Evolutionary conservation across 2,797 vertebrate species (phyloP).

Genomic region (Microchirus variegatus): DNA sequence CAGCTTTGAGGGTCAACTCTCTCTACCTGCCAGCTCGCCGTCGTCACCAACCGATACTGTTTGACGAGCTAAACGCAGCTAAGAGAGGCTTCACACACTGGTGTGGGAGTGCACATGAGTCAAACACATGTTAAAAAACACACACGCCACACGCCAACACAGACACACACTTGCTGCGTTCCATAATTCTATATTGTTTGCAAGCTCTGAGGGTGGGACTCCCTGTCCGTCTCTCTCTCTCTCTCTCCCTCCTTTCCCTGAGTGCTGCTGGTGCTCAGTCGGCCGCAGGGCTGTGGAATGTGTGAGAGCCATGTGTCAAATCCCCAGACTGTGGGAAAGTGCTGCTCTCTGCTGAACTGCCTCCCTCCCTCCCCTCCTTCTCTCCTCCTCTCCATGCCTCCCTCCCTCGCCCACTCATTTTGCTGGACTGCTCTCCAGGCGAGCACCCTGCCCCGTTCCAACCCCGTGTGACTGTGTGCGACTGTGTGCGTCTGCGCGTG

Average conservation of each 20-base stretch:
- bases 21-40: slow-evolving; percentile 8
- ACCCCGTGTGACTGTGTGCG: slow-evolving; percentile 56
- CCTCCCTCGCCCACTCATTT: slow-evolving; percentile 73
- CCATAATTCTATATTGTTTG: slow-evolving; percentile 69
- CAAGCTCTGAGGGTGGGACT: slow-evolving; percentile 76
- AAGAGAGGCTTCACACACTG: slow-evolving; percentile 43
- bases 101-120: slow-evolving; percentile 31
- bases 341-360: slow-evolving; percentile 92
- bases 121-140: slow-evolving; percentile 58
- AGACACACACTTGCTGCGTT: slow-evolving; percentile 48
- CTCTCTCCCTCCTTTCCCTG: slow-evolving; percentile 54
- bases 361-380: slow-evolving; percentile 69
- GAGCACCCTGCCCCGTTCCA: slow-evolving; percentile 85
- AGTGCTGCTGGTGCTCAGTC: slow-evolving; percentile 77
- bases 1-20: not conserved
- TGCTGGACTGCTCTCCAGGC: slow-evolving; percentile 85
- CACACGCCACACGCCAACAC: slow-evolving; percentile 49
- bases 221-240: slow-evolving; percentile 40
- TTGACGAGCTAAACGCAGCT: slow-evolving; percentile 7
- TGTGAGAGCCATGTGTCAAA: slow-evolving; percentile 98
- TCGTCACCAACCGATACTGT: slow-evolving; percentile 4
- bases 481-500: slow-evolving; percentile 21
- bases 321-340: slow-evolving; percentile 99
- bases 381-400: slow-evolving; percentile 42
- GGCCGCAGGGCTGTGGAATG: slow-evolving; percentile 93